Evolutionary conservation across 2,797 vertebrate genomes (phyloP).

Genomic region (Remorina albescens): DNA sequence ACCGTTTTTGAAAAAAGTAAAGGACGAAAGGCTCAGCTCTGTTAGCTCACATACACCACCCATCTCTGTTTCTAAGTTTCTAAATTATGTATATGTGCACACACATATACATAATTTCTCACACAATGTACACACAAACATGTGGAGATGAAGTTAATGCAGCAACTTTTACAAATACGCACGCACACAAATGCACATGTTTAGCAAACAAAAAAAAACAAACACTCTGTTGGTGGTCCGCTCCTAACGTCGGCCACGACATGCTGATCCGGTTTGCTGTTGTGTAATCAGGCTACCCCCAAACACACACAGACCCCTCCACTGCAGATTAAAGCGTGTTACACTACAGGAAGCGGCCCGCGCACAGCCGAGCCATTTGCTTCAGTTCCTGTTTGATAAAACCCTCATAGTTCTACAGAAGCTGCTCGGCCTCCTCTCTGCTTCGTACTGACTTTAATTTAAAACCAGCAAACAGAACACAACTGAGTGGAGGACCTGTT

Average conservation of each 20-base stretch:
- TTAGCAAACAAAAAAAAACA: slow-evolving; percentile 5
- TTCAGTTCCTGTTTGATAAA: slow-evolving; percentile 69
- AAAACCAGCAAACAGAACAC: slow-evolving; percentile 48
- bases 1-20: too few species aligned
- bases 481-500: slow-evolving; percentile 8
- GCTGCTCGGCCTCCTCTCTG: slow-evolving; percentile 17
- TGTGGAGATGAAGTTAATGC: slow-evolving; percentile 1
- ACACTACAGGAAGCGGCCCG: slow-evolving; percentile 38
- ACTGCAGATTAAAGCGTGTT: slow-evolving; percentile 38
- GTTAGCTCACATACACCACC: too few species aligned
- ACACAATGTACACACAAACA: background rate
- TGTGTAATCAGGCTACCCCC: slow-evolving; percentile 41
- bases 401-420: too few species aligned
- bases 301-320: background rate
- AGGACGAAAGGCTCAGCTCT: too few species aligned
- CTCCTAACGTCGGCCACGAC: slow-evolving; percentile 19
- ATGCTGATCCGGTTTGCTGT: slow-evolving; percentile 10
- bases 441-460: slow-evolving; percentile 55
- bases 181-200: slow-evolving; percentile 13
- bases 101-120: background rate
- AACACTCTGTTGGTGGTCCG: slow-evolving; percentile 42
- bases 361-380: slow-evolving; percentile 19
- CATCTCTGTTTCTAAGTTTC: too few species aligned
- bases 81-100: too few species aligned
- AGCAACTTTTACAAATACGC: slow-evolving; percentile 17